phyloP scores from a whole-genome alignment of 2,113 vertebrate genomes.

The Poeciliopsis retropinna region DNA sequence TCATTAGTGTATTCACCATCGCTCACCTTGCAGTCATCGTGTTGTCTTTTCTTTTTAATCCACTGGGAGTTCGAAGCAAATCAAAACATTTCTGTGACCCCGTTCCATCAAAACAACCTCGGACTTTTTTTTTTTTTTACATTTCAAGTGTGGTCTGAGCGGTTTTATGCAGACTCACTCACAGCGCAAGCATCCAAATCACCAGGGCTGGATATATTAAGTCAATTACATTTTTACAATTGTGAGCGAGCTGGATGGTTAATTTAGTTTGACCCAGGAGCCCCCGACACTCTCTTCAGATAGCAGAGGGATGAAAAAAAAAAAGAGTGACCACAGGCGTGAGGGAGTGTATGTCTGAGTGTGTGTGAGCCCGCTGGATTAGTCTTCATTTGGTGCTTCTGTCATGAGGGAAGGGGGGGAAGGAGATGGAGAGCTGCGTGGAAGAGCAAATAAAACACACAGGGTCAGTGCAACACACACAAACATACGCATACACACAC shows the following conservation, averaged over 20 bases:
- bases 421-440: slow-evolving; percentile 80
- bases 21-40: neutral
- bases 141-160: slow-evolving; percentile 50
- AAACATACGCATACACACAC: slow-evolving; percentile 79
- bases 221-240: slow-evolving; percentile 76
- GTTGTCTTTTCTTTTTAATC: slow-evolving; percentile 14
- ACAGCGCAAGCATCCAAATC: slow-evolving; percentile 48
- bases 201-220: slow-evolving; percentile 66
- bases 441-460: slow-evolving; percentile 82
- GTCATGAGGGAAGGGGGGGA: slow-evolving; percentile 85
- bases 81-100: slow-evolving; percentile 9
- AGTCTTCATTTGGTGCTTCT: slow-evolving; percentile 86
- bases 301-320: slow-evolving; percentile 67
- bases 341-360: slow-evolving; percentile 57
- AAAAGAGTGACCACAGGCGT: slow-evolving; percentile 66
- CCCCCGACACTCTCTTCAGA: slow-evolving; percentile 54
- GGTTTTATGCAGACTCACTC: slow-evolving; percentile 38
- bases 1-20: neutral
- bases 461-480: slow-evolving; percentile 68
- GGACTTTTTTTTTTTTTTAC: slow-evolving; percentile 1
- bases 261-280: slow-evolving; percentile 71
- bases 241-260: slow-evolving; percentile 68
- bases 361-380: slow-evolving; percentile 79
- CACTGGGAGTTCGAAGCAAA: slow-evolving; percentile 6
- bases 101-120: slow-evolving; percentile 23